Evolutionary conservation across 2,888 invertebrate genomes (phyloP).

Genomic region (Cheiracanthium punctorium): DNA sequence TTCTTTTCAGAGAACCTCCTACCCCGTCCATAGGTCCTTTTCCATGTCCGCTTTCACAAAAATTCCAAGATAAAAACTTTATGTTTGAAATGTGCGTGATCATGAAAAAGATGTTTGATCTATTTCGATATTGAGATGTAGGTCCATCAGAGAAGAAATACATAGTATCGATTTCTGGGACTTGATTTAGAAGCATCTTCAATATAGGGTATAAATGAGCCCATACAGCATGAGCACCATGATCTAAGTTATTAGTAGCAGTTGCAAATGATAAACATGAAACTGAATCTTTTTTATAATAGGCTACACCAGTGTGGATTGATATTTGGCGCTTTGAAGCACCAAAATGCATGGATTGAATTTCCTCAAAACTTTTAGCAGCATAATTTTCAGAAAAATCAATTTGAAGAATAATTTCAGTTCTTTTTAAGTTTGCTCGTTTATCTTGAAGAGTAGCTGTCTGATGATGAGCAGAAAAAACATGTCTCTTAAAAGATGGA

Average conservation of each 20-base stretch:
- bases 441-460: not conserved
- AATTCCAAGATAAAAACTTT: not conserved
- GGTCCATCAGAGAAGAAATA: not conserved
- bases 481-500: conserved; percentile 1
- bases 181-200: not conserved
- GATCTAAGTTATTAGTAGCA: not conserved
- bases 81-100: not conserved
- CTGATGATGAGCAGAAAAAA: not conserved
- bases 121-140: not conserved
- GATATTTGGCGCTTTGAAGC: not conserved
- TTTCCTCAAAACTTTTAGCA: not conserved
- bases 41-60: not conserved
- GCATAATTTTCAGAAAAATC: not conserved
- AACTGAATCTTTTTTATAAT: not conserved
- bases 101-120: not conserved
- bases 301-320: not conserved
- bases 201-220: not conserved
- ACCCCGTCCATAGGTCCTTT: not conserved
- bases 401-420: not conserved
- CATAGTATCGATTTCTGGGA: not conserved
- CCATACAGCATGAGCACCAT: not conserved
- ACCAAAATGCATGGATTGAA: not conserved
- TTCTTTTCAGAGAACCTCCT: not conserved
- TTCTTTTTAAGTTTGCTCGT: not conserved
- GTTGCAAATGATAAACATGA: not conserved